A percentile compares a stretch with the other conserved stretches of the same genome.
Conservation (phyloP, 2,888 invertebrate genomes). For the Anticlea derivata region DNA sequence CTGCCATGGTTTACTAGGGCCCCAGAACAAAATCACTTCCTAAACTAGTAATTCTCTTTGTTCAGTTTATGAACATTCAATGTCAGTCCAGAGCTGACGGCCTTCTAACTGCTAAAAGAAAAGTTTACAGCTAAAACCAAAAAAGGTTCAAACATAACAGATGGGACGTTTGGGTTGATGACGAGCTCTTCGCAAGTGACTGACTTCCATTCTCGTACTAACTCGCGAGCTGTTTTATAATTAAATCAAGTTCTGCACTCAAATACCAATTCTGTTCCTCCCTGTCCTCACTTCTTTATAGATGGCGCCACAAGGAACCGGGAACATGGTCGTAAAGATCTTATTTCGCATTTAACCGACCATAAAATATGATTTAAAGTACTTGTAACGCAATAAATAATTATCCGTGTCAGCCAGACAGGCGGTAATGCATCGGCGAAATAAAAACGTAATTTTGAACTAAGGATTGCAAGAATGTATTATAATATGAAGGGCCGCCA, state of each 20-base stretch:
- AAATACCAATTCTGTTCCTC: neutral
- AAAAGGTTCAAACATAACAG: too few species aligned
- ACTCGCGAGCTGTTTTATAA: neutral
- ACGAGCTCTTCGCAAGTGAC: too few species aligned
- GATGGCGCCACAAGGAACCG: constrained; percentile 42
- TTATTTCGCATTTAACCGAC: constrained; percentile 60
- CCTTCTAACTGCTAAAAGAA: too few species aligned
- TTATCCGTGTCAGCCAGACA: constrained; percentile 45
- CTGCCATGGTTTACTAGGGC: too few species aligned
- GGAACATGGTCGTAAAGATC: constrained; percentile 62
- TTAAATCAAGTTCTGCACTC: neutral
- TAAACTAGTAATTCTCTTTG: too few species aligned
- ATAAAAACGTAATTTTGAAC: constrained; percentile 10
- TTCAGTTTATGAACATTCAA: too few species aligned
- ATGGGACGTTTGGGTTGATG: too few species aligned
- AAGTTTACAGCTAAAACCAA: too few species aligned
- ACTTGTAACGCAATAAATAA: constrained; percentile 55
- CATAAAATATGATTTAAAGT: constrained; percentile 63
- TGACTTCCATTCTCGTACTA: too few species aligned
- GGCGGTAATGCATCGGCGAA: constrained; percentile 42
- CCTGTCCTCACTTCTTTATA: constrained; percentile 9
- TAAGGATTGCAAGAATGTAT: constrained; percentile 5
- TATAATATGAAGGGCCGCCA: neutral
- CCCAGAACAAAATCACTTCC: too few species aligned
- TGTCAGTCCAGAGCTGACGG: too few species aligned